A percentile compares a stretch with the other conserved stretches of the same genome.
phyloP scores from a whole-genome alignment of 2,797 vertebrate species.

The Tamandua tetradactyla region DNA sequence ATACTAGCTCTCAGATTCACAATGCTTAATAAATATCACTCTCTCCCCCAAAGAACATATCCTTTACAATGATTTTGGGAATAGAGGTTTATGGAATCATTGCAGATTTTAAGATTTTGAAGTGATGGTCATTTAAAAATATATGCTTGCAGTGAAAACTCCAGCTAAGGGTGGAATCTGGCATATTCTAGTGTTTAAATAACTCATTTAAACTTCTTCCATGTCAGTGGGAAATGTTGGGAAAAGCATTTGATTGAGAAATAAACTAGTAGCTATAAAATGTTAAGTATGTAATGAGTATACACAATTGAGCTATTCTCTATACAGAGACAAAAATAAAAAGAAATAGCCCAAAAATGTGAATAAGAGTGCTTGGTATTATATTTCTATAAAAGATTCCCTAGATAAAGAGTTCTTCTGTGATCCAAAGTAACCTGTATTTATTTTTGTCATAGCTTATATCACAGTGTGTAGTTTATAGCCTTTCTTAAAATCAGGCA shows the following conservation, averaged over 20 bases:
- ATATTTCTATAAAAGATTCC: not conserved
- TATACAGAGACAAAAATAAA: not conserved
- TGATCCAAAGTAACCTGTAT: not conserved
- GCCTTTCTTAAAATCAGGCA: not conserved
- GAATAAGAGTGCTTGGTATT: not conserved
- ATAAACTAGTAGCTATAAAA: conserved; percentile 63
- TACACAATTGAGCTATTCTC: not conserved
- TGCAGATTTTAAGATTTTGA: conserved; percentile 70
- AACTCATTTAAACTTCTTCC: conserved; percentile 55
- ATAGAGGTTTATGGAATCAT: conserved; percentile 65
- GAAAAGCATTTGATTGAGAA: not conserved
- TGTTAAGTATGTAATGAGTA: conserved; percentile 45
- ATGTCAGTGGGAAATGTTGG: conserved; percentile 7
- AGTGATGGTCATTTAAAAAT: conserved; percentile 52
- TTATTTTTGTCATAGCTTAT: not conserved
- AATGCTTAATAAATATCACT: not conserved
- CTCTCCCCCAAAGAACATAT: not conserved
- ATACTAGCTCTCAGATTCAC: not conserved
- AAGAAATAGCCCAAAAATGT: not conserved
- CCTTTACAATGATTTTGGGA: not conserved
- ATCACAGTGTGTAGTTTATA: not conserved
- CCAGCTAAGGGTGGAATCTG: conserved; percentile 31
- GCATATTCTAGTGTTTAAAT: conserved; percentile 67
- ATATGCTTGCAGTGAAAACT: conserved; percentile 61
- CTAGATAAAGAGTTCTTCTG: not conserved